A percentile compares a stretch with the other conserved stretches of the same genome.
These are phyloP conservation scores for Centropus bengalensis DNA, from an alignment of 2,113 vertebrate species.

Conservation along the genomic window DNA sequence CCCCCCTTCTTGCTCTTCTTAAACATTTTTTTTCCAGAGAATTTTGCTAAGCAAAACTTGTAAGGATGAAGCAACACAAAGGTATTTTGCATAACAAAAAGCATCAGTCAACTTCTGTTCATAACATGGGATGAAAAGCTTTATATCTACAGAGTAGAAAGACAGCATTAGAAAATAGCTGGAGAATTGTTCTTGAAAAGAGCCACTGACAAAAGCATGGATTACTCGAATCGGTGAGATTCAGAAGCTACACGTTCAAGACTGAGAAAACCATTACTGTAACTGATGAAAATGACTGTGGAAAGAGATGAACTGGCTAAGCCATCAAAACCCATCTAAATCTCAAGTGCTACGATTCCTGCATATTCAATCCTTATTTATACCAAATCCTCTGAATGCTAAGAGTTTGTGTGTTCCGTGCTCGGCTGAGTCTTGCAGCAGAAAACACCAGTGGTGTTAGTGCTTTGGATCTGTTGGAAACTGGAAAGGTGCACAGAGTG, in stretches of 20 bases:
- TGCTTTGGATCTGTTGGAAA: neutral
- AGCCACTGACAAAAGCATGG: neutral
- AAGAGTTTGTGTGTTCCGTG: neutral
- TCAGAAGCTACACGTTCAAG: neutral
- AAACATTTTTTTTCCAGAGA: neutral
- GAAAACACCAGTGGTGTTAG: neutral
- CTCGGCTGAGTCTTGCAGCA: neutral
- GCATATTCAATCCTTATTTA: neutral
- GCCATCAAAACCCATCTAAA: neutral
- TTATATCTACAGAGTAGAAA: neutral
- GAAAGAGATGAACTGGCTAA: slow-evolving; percentile 19
- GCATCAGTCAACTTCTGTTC: neutral
- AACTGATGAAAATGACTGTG: neutral
- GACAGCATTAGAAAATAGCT: neutral
- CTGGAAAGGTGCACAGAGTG: neutral
- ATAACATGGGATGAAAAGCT: neutral
- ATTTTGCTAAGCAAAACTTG: neutral
- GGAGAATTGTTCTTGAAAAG: neutral
- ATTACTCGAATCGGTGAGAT: neutral
- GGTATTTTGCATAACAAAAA: slow-evolving; percentile 3
- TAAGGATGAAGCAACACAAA: neutral
- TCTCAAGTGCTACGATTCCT: neutral
- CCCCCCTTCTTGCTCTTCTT: neutral
- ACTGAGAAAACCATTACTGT: neutral
- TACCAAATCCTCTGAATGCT: neutral